A percentile compares a stretch with the other conserved stretches of the same genome.
phyloP scores from a whole-genome alignment of 2,888 invertebrate species.

The Tetragonisca angustula region DNA sequence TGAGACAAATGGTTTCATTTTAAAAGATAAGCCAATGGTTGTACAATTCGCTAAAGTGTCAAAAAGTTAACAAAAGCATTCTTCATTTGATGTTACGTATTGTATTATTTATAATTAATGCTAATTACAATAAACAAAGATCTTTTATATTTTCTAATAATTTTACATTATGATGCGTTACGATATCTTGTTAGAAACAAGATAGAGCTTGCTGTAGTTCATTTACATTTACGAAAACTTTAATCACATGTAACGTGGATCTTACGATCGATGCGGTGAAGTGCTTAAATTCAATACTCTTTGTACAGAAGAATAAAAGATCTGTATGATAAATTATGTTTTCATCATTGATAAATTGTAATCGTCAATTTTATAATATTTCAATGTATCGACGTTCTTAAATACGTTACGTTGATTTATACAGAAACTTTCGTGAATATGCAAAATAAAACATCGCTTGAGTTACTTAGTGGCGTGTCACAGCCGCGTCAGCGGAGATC shows the following conservation, averaged over 20 bases:
- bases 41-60: slow-evolving; percentile 91
- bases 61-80: slow-evolving; percentile 64
- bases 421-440: neutral
- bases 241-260: slow-evolving; percentile 32
- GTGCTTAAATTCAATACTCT: slow-evolving; percentile 30
- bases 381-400: neutral
- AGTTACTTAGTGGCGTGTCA: slow-evolving; percentile 72
- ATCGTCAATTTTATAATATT: slow-evolving; percentile 2
- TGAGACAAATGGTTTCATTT: slow-evolving; percentile 94
- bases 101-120: slow-evolving; percentile 10
- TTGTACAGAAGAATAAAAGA: neutral
- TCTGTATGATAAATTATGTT: neutral
- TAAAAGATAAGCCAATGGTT: slow-evolving; percentile 95
- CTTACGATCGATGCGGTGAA: slow-evolving; percentile 35
- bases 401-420: neutral
- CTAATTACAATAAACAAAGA: slow-evolving; percentile 38
- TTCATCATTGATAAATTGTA: neutral
- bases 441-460: slow-evolving; percentile 45
- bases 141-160: neutral
- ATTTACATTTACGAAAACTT: neutral
- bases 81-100: neutral
- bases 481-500: slow-evolving; percentile 79
- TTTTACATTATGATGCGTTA: neutral
- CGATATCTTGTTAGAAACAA: neutral
- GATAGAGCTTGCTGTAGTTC: neutral